Conservation (phyloP, 2,888 invertebrate genomes). For the Portevinia maculata region DNA sequence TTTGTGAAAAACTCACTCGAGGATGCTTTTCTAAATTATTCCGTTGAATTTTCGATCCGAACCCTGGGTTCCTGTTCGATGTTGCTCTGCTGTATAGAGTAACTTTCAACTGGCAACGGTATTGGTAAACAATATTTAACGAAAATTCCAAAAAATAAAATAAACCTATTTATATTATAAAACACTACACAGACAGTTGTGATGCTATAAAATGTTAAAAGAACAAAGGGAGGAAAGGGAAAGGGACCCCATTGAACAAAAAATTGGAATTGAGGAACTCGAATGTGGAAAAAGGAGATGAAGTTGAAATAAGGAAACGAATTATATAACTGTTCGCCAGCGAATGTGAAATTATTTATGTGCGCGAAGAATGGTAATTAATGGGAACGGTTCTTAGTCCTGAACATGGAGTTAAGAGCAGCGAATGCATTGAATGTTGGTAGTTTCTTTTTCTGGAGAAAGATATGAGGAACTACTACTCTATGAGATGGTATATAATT, state of each 20-base stretch:
- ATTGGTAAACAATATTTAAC: constrained; percentile 22
- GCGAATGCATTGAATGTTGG: constrained; percentile 19
- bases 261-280: constrained; percentile 3
- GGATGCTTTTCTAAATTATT: constrained; percentile 59
- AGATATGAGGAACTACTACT: constrained; percentile 8
- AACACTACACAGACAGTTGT: constrained; percentile 19
- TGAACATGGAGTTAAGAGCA: constrained; percentile 42
- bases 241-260: too few species aligned
- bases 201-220: constrained; percentile 18
- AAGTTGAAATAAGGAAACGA: constrained; percentile 54
- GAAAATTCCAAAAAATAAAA: constrained; percentile 11
- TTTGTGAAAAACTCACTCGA: constrained; percentile 44
- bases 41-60: constrained; percentile 44
- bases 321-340: constrained; percentile 67
- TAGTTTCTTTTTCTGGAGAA: constrained; percentile 33
- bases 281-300: neutral
- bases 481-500: constrained; percentile 39
- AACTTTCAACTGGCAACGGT: constrained; percentile 18
- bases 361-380: constrained; percentile 57
- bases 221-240: neutral
- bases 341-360: constrained; percentile 64
- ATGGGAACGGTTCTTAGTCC: constrained; percentile 43
- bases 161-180: constrained; percentile 3
- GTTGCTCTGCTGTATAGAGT: constrained; percentile 12
- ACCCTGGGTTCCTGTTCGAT: constrained; percentile 43